Evolutionary conservation across 2,113 vertebrate species (phyloP), one percentile per base, ranked within the genome.

Genomic region (Peromyscus leucopus): DNA sequence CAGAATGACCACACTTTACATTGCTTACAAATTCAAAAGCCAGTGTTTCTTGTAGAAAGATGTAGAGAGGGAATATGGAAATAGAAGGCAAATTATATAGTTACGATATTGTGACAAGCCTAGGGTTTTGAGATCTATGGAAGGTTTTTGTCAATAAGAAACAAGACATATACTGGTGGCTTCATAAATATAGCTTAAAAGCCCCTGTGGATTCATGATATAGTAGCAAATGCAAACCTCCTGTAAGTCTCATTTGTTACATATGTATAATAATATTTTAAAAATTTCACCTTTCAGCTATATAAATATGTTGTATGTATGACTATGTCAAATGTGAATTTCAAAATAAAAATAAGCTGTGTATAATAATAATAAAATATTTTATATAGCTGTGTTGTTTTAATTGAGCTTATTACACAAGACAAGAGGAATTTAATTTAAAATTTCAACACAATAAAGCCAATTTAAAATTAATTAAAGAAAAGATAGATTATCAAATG

Each of bases 21-120:
- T 78, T 96, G 28, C 63, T 36, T 94, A 17, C 79, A 96, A 59
- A 92, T 96, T 31, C 28, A 97, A 28, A 90, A 10, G 7, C 3
- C 0, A 79, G 0, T 82, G 1, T 3, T 93, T 90, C n/a, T 89
- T 19, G 5, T 1, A 92, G 12, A 51, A 28, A 0, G 26, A 31
- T 0, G 22, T 8, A 39, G 26, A 19, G 26, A 6, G 36, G 0
- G 21, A 19, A 7, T 15, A 31, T 19, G 46, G 22, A 10, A 36
- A 21, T 1, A 93, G 10, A 65, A 71, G 10, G 2, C 24, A 22
- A 1, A 22, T 26, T 55, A 21, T 48, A 2, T 39, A 76, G 7
- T 59, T 69, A 7, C 31, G 10, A 33, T 39, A 5, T 69, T 61
- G 5, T 78, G 12, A 90, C 28, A 39, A 61, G 28, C 2, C 33